These are phyloP conservation scores for Amphilophus citrinellus DNA, from an alignment of 2,113 vertebrate species.

Conservation along the genomic window DNA sequence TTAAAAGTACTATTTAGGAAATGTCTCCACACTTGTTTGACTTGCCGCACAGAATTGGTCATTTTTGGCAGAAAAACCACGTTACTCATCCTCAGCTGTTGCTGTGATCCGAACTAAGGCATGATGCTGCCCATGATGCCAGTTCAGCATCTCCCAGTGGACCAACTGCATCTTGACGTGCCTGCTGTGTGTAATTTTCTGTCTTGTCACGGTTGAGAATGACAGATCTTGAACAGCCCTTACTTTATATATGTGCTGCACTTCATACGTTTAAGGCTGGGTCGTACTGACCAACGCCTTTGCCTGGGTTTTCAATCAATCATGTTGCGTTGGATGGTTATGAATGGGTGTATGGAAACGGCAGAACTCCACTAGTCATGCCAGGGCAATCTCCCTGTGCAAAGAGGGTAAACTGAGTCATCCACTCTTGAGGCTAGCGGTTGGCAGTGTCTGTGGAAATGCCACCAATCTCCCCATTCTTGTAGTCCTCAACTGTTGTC, in stretches of 20 bases:
- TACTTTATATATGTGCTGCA: conserved; percentile 31
- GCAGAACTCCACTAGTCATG: conserved; percentile 35
- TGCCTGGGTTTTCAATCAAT: conserved; percentile 51
- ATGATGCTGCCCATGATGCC: neutral
- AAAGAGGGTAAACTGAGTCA: conserved; percentile 73
- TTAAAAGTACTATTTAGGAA: conserved; percentile 36
- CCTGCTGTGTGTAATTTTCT: conserved; percentile 20
- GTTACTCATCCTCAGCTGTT: conserved; percentile 38
- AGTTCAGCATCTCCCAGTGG: neutral
- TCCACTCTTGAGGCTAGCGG: conserved; percentile 38
- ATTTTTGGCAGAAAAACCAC: conserved; percentile 29
- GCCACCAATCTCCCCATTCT: conserved; percentile 42
- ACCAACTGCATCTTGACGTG: neutral
- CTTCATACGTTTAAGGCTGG: conserved; percentile 40
- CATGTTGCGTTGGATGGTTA: conserved; percentile 10
- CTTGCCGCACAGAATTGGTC: conserved; percentile 1
- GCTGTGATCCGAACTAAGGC: conserved; percentile 23
- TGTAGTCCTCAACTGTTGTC: conserved; percentile 44
- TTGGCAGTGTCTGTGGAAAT: conserved; percentile 54
- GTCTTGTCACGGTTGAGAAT: conserved; percentile 11
- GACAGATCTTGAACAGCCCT: neutral
- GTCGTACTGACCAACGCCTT: conserved; percentile 45
- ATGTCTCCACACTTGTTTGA: conserved; percentile 11
- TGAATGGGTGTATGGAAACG: conserved; percentile 52
- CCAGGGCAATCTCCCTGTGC: conserved; percentile 34